Conservation (phyloP, 2,113 vertebrate species). For the Pheucticus melanocephalus region DNA sequence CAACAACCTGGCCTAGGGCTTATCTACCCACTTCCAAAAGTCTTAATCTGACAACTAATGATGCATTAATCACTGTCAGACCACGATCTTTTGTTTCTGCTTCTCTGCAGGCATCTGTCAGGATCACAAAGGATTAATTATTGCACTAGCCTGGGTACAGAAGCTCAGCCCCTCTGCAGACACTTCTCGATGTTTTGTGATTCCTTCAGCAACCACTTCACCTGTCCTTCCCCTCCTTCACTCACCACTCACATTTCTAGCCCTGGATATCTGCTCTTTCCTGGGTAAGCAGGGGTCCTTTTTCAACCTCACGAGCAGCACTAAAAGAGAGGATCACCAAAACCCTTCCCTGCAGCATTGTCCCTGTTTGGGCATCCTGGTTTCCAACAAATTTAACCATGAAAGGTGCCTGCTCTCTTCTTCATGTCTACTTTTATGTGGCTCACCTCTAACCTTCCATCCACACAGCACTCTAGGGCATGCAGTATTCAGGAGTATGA, state of each 20-base stretch:
- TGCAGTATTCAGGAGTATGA: neutral
- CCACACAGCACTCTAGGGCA: neutral
- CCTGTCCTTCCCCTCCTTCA: neutral
- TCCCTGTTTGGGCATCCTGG: neutral
- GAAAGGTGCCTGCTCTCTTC: neutral
- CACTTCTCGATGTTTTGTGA: rapidly evolving
- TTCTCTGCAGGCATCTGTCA: neutral
- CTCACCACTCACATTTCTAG: neutral
- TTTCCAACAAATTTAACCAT: neutral
- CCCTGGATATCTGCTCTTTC: neutral
- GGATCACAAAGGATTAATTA: slow-evolving; percentile 22
- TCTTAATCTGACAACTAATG: neutral
- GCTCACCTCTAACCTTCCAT: neutral
- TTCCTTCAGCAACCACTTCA: neutral
- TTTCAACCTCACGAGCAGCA: neutral
- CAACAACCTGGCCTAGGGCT: neutral
- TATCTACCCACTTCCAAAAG: slow-evolving; percentile 21
- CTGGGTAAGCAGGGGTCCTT: neutral
- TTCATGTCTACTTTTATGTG: neutral
- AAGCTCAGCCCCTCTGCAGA: neutral
- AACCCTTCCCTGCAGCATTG: neutral
- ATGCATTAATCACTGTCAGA: slow-evolving; percentile 35
- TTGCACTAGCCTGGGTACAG: neutral
- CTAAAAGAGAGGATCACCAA: neutral
- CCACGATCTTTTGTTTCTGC: neutral